Conservation (phyloP, 2,113 vertebrate species). For the Muntiacus muntjak region DNA sequence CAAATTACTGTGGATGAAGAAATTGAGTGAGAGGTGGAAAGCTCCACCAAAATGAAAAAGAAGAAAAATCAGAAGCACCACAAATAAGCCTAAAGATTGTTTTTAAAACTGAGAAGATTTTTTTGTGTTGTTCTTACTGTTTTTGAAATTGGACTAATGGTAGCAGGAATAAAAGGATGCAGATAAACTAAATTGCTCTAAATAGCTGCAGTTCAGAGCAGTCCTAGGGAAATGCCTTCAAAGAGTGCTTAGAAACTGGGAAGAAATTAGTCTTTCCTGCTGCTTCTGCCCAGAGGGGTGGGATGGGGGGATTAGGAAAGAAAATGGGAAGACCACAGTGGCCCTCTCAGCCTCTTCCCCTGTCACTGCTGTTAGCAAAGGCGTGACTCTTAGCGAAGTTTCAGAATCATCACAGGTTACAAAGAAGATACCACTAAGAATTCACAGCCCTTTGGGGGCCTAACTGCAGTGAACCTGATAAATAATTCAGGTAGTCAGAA, state of each 20-base stretch:
- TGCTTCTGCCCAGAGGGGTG: neutral
- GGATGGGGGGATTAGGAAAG: neutral
- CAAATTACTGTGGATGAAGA: neutral
- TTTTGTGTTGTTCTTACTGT: neutral
- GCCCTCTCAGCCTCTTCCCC: neutral
- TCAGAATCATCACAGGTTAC: constrained; percentile 22
- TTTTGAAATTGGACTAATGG: constrained; percentile 15
- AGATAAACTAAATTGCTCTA: constrained; percentile 40
- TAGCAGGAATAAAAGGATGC: neutral
- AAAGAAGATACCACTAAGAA: constrained; percentile 36
- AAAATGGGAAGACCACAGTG: neutral
- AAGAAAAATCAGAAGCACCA: neutral
- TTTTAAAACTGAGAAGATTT: neutral
- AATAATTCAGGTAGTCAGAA: constrained; percentile 67
- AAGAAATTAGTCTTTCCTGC: neutral
- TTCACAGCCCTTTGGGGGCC: constrained; percentile 39
- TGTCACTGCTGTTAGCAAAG: neutral
- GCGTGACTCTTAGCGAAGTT: neutral
- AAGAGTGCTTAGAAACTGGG: neutral
- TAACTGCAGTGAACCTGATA: constrained; percentile 47
- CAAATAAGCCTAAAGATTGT: neutral
- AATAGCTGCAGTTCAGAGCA: constrained; percentile 9
- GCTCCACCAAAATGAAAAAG: neutral
- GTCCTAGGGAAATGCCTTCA: constrained; percentile 10
- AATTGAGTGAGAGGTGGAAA: constrained; percentile 5